phyloP scores from a whole-genome alignment of 2,113 vertebrate species.

The Siphamia tubifer region DNA sequence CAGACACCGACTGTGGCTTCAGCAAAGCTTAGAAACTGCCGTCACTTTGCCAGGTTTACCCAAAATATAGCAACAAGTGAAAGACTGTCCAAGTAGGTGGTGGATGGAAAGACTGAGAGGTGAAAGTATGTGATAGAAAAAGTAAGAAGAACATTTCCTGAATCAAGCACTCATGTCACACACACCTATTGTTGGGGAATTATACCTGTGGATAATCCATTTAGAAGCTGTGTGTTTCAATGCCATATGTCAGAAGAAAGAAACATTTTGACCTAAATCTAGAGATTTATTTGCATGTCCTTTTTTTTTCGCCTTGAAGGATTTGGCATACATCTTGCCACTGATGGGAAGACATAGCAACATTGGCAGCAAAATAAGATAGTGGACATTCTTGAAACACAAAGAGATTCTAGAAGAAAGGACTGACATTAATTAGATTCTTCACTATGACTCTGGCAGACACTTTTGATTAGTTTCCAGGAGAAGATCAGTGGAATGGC shows the following conservation, averaged over 20 bases:
- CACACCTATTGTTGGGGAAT: neutral
- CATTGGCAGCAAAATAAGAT: conserved; percentile 28
- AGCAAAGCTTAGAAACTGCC: neutral
- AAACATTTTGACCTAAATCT: neutral
- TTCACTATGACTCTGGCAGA: conserved; percentile 35
- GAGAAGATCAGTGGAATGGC: conserved; percentile 56
- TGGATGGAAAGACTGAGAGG: conserved; percentile 28
- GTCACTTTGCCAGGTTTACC: conserved; percentile 19
- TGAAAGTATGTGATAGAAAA: neutral
- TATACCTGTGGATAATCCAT: neutral
- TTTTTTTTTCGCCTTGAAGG: conserved; percentile 1
- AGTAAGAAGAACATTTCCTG: neutral
- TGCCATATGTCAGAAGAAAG: neutral
- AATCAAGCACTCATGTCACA: neutral
- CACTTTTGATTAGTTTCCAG: conserved; percentile 61
- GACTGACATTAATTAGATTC: conserved; percentile 54
- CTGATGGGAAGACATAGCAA: conserved; percentile 41
- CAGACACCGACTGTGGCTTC: conserved; percentile 40
- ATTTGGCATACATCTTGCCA: conserved; percentile 28
- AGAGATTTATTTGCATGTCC: no score
- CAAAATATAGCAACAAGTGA: conserved; percentile 16
- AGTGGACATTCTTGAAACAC: conserved; percentile 29
- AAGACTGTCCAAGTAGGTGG: conserved; percentile 29
- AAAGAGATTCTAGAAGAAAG: conserved; percentile 47
- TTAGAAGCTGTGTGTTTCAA: neutral